Base-by-base conservation (phyloP, 2,888 invertebrate genomes). In the Stenolophus ochropezus region DNA sequence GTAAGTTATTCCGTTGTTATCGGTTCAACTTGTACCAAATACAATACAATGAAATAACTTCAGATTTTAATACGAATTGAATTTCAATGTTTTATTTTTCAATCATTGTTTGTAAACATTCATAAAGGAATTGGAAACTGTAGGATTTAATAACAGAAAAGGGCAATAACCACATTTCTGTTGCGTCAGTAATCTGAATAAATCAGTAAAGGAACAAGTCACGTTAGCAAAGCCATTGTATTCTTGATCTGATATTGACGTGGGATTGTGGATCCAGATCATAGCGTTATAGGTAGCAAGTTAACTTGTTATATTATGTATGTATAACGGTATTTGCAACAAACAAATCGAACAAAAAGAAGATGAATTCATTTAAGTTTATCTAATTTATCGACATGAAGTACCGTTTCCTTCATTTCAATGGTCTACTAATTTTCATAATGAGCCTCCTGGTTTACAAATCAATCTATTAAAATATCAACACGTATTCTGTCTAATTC, bases 381-480 rank as follows among this genome's bases (percentile, higher is more conserved):
- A 69, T 69, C 65, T 69, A 69, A 69, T 69, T 69, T 14, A 69
- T 69, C 65, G 18, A 33, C 27, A 69, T 33, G 20, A 27, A 61
- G 61, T 61, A 61, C 61, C 61, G 61, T 25, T 61, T 61, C 23
- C 23, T 61, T 23, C 11, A 61, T 21, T 61, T 61, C n/a, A 61
- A 61, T 23, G 25, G 8, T n/a, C 11, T 61, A 61, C 61, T 23
- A 61, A 61, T 61, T 61, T 25, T 3, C 56, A 56, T 23, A 61
- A 61, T 61, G 61, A 69, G 18, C 65, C 14, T 69, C 18, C 33
- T 69, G 33, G 33, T 69, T 69, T 69, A 33, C 65, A 69, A 69
- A 69, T 69, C 33, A 69, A 33, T 69, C 65, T 69, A 69, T 69
- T 69, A 33, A 61, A 69, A 69, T 69, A 69, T 69, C 65, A 65